Conservation (phyloP, 1,140 invertebrate genomes). For the Whitmania pigra region DNA sequence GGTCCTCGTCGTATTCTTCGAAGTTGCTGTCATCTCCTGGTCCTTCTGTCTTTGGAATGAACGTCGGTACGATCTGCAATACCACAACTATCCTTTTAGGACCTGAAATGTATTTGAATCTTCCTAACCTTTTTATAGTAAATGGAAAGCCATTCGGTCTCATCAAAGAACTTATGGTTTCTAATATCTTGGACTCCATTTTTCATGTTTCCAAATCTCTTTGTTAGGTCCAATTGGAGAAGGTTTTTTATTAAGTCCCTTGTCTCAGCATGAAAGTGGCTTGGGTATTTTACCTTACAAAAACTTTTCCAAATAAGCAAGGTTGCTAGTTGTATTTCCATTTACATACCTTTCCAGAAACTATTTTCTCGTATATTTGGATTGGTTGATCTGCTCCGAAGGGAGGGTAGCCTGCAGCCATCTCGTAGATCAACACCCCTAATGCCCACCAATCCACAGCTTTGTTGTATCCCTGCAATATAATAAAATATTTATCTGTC, state of each 20-base stretch:
- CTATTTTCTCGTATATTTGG: conserved; percentile 72
- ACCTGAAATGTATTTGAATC: background rate
- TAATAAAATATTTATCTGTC: background rate
- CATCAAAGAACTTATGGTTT: conserved; percentile 94
- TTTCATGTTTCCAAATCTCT: conserved; percentile 94
- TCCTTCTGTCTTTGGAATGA: conserved; percentile 47
- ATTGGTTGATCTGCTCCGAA: conserved; percentile 45
- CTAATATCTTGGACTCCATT: conserved; percentile 99
- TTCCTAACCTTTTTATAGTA: conserved; percentile 78
- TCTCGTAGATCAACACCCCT: conserved; percentile 61
- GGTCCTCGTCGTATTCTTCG: conserved; percentile 50
- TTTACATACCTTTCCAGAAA: conserved; percentile 49
- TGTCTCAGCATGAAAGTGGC: conserved; percentile 61
- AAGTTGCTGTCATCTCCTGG: conserved; percentile 50
- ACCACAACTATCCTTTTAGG: background rate
- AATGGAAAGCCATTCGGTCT: conserved; percentile 97
- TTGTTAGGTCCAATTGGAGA: conserved; percentile 96
- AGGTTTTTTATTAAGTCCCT: conserved; percentile 93
- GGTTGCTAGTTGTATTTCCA: no score
- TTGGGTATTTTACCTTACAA: conserved; percentile 57
- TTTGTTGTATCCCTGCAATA: conserved; percentile 76
- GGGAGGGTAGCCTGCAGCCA: conserved; percentile 52
- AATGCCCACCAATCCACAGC: conserved; percentile 95
- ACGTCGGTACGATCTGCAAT: conserved; percentile 45
- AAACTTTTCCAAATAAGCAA: conserved; percentile 34